phyloP scores from a whole-genome alignment of 2,797 vertebrate species.

The Diceros bicornis region DNA sequence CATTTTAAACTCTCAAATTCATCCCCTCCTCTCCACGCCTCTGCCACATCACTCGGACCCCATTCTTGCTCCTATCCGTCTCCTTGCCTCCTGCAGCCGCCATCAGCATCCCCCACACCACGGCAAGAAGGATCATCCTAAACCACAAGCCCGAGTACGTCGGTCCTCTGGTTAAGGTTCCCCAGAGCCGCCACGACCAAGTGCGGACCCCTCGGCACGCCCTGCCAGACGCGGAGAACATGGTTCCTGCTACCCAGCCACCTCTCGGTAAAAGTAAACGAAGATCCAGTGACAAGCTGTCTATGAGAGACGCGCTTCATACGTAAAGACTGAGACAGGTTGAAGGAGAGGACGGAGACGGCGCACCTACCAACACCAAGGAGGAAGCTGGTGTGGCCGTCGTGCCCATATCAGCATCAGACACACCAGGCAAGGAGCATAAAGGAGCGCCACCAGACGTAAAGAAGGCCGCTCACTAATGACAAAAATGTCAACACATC shows the following conservation, averaged over 20 bases:
- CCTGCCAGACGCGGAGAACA: not conserved
- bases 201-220: not conserved
- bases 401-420: rapidly evolving
- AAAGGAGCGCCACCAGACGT: rapidly evolving
- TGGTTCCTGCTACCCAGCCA: rapidly evolving
- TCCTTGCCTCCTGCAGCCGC: not conserved
- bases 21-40: not conserved
- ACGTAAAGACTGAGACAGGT: rapidly evolving
- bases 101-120: rapidly evolving
- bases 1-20: not conserved
- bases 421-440: not conserved
- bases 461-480: not conserved
- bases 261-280: not conserved
- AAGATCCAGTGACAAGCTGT: not conserved
- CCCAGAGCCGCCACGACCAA: not conserved
- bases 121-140: not conserved
- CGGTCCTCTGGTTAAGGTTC: not conserved
- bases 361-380: rapidly evolving
- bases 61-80: rapidly evolving
- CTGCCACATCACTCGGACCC: not conserved
- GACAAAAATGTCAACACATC: too few species aligned
- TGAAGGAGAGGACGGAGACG: not conserved
- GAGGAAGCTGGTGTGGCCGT: rapidly evolving
- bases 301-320: rapidly evolving
- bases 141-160: not conserved